Conservation (phyloP, 2,113 vertebrate genomes). For the Egretta garzetta region DNA sequence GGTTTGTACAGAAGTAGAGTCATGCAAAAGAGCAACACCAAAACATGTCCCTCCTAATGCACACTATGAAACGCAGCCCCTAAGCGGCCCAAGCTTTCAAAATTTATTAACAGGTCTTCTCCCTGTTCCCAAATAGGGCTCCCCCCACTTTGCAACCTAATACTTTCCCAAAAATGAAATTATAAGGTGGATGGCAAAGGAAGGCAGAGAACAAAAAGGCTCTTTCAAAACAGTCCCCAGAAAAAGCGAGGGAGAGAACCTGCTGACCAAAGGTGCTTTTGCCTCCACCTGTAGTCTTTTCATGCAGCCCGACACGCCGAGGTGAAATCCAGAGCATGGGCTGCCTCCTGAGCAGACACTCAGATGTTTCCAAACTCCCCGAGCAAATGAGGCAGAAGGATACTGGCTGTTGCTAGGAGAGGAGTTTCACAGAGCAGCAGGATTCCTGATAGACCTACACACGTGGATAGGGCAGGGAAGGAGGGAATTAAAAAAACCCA, state of each 20-base stretch:
- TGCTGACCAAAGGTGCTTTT: background rate
- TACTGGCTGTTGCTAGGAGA: conserved; percentile 81
- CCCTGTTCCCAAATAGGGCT: background rate
- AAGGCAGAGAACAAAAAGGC: background rate
- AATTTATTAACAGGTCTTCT: background rate
- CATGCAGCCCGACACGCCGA: background rate
- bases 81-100: background rate
- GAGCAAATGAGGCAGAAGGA: conserved; percentile 16
- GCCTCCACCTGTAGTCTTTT: background rate
- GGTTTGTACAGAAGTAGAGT: background rate
- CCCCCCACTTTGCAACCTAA: background rate
- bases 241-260: background rate
- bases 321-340: background rate
- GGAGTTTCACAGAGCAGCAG: conserved; percentile 45
- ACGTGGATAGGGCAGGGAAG: accelerated
- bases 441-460: conserved; percentile 66
- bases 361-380: conserved; percentile 48
- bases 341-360: background rate
- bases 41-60: background rate
- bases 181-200: background rate
- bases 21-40: background rate
- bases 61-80: background rate
- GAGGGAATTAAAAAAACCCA: background rate
- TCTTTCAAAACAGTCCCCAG: background rate
- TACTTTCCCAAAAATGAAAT: background rate